Evolutionary conservation across 2,888 invertebrate species (phyloP), one percentile per base, ranked within the genome.

Genomic region (Argyra leucocephala): DNA sequence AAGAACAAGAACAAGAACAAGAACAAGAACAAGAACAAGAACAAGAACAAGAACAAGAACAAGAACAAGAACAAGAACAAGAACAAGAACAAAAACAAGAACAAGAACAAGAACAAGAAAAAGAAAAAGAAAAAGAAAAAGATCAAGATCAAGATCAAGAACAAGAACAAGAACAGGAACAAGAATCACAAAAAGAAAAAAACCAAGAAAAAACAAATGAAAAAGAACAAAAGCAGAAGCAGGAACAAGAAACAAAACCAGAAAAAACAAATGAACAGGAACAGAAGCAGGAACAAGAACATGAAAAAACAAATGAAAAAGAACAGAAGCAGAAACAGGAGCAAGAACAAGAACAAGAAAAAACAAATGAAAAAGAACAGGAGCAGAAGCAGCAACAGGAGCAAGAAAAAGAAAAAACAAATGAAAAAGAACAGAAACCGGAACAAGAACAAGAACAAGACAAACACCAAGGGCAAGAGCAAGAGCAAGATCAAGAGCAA

Each of bases 271-370:
- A 48, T 5, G 48, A 48, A 48, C 48, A 48, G 48, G 48, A 48
- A 48, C 48, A 48, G 48, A 15, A 48, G 12, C 48, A 48, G 10
- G 48, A 48, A 48, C 48, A 48, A 15, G 48, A 48, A 48, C 48
- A 48, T 5, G 48, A 48, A 48, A 5, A 48, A 15, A 15, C 5
- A 48, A 58, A 65, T 18, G 62, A 63, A 48, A 59, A 60, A 18
- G 23, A 58, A 18, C 57, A 59, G 37, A 22, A 37, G 4, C 62
- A 36, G 10, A 10, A 37, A 22, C 62, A 62, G 12, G 21, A 36
- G 36, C 22, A 21, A 22, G 26, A 63, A 15, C 65, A 65, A 60
- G 68, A 61, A 63, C 69, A 63, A 68, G 48, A 48, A 48, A 5
- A 48, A n/a, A 15, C 5, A 48, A 5, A 48, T 9, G 48, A 48